These are phyloP conservation scores for Aselliscus stoliczkanus DNA, from an alignment of 2,797 vertebrate species.

Conservation along the genomic window DNA sequence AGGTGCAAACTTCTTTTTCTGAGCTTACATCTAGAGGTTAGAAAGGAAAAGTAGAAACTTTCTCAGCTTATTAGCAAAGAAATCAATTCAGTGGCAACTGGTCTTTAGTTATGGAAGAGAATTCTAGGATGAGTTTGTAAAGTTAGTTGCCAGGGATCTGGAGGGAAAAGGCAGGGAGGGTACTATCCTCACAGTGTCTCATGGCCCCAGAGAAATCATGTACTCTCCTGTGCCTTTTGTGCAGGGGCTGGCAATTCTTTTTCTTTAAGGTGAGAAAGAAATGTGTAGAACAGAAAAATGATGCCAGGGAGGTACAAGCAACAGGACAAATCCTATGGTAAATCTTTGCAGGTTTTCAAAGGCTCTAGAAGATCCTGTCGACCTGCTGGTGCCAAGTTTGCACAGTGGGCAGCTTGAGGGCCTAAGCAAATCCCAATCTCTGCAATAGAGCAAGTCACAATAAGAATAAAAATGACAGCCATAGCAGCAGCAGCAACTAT, in stretches of 20 bases:
- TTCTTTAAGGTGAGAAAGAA: not conserved
- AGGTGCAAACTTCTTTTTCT: not conserved
- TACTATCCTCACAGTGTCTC: not conserved
- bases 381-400: not conserved
- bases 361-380: not conserved
- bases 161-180: not conserved
- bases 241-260: not conserved
- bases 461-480: not conserved
- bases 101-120: not conserved
- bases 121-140: not conserved
- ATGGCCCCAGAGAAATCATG: not conserved
- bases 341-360: slow-evolving; percentile 5
- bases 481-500: not conserved
- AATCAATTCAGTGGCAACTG: not conserved
- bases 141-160: not conserved
- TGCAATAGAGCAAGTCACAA: not conserved
- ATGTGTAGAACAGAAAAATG: not conserved
- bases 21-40: not conserved
- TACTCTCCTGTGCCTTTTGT: not conserved
- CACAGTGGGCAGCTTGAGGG: not conserved
- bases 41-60: not conserved
- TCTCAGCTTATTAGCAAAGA: not conserved
- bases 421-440: not conserved
- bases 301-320: not conserved
- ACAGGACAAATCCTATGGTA: not conserved